Base-by-base conservation (phyloP, 64 coral and sea anemone genomes). In the Montipora foliosa region DNA sequence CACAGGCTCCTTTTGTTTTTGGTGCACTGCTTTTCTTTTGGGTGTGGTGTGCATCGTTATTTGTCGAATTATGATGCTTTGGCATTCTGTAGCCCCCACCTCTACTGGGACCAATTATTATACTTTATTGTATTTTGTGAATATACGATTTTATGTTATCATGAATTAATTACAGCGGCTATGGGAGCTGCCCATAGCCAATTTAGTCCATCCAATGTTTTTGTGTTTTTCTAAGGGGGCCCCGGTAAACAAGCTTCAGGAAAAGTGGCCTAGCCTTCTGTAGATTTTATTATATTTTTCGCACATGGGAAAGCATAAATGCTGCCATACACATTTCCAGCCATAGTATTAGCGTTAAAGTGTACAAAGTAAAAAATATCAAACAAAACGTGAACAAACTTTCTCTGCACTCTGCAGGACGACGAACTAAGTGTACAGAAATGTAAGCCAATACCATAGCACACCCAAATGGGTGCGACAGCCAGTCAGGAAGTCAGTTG, bases 31-130 rank as follows among this genome's bases (percentile, higher is more conserved):
- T 71, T 74, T 74, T 74, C 71, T n/a, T 44, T 74, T 74, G 71
- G 71, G 71, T 74, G 71, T 24, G 71, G 71, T 74, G 71, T 74
- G 71, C 71, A 74, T 44, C 71, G 44, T 22, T 25, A 74, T 74
- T 74, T 25, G 71, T 20, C 71, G 71, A 74, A 74, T 64, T 64
- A 64, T 64, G 61, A 64, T 64, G 15, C 61, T 64, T 64, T 64
- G 68, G 68, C 68, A 21, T 71, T 71, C 20, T 71, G 21, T 24
- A 71, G 68, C 68, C 19, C 20, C 68, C 68, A 71, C n/a, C 21
- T 71, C 22, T 71, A 71, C 68, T 71, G 68, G 68, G 68, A 14
- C 68, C 68, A 71, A 20, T 20, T 21, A 21, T 71, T 37, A 37
- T 37, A 71, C 5, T 22, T 71, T 4, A 67, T 67, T 67, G 62